Conservation (phyloP, 1,140 invertebrate species). For the Diuraphis noxia region DNA sequence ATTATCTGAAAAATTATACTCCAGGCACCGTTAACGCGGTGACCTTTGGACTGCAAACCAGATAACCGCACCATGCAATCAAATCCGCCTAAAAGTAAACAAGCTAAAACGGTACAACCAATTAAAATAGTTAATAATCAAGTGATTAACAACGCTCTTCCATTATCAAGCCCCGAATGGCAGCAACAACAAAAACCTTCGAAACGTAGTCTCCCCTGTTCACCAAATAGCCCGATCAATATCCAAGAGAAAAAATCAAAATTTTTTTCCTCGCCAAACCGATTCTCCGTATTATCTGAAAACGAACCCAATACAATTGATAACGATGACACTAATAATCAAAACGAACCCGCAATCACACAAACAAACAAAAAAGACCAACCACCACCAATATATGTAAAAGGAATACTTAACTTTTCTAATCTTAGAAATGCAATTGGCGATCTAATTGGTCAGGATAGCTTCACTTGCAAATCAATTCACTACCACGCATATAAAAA, state of each 20-base stretch:
- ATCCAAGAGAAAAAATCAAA: background rate
- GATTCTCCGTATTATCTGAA: background rate
- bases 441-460: background rate
- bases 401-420: background rate
- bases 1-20: no score
- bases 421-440: background rate
- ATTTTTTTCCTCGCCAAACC: no score
- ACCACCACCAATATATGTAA: background rate
- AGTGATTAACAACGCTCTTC: background rate
- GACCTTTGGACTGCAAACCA: background rate
- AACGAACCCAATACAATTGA: no score
- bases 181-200: background rate
- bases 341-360: background rate
- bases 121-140: background rate
- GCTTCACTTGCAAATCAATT: background rate
- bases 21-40: background rate
- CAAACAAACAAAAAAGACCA: background rate
- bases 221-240: background rate
- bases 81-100: background rate
- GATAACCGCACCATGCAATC: background rate
- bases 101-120: background rate
- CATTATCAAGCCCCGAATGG: background rate
- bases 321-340: background rate
- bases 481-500: background rate
- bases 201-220: background rate